A percentile compares a stretch with the other conserved stretches of the same genome.
phyloP scores from a whole-genome alignment of 2,888 invertebrate genomes.

The Cenopis cana region DNA sequence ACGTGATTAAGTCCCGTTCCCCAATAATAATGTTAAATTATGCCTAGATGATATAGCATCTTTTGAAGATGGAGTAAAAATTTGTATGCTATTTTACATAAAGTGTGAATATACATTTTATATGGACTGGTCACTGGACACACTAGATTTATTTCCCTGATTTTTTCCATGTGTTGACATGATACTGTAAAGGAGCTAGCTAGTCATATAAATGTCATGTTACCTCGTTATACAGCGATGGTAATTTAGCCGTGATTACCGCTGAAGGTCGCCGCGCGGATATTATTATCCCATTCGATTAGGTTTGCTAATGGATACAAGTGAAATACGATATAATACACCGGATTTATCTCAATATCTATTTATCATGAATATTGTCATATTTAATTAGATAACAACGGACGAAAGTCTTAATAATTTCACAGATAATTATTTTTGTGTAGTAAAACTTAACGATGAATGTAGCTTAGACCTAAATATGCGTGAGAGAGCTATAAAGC shows the following conservation, averaged over 20 bases:
- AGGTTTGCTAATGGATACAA: conserved; percentile 35
- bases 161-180: neutral
- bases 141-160: neutral
- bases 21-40: no score
- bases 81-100: no score
- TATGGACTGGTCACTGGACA: neutral
- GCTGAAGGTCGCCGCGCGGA: conserved; percentile 30
- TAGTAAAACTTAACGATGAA: neutral
- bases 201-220: conserved; percentile 31
- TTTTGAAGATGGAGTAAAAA: no score
- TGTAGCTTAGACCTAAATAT: neutral
- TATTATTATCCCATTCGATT: conserved; percentile 43
- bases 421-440: neutral
- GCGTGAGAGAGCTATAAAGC: neutral
- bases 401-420: neutral
- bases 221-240: conserved; percentile 25
- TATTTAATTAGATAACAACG: neutral
- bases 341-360: conserved; percentile 20
- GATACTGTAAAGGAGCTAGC: conserved; percentile 9
- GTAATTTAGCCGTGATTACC: conserved; percentile 36
- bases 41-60: no score
- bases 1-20: no score
- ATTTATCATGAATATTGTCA: neutral
- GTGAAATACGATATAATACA: conserved; percentile 27
- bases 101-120: no score